phyloP scores from a whole-genome alignment of 2,888 invertebrate genomes.

The Timema cristinae region DNA sequence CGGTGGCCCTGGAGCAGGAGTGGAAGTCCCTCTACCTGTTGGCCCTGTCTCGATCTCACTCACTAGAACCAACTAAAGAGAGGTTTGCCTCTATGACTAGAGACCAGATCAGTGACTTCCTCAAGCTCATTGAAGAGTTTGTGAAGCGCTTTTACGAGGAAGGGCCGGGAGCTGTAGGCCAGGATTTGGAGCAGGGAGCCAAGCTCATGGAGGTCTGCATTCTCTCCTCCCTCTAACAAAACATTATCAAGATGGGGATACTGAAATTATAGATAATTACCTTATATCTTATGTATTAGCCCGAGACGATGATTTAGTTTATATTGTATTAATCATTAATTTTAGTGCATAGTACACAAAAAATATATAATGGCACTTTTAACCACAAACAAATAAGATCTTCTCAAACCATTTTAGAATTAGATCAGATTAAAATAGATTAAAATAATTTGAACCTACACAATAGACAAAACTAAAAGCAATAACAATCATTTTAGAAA shows the following conservation, averaged over 20 bases:
- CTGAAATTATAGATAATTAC: too few species aligned
- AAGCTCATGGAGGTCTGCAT: conserved; percentile 58
- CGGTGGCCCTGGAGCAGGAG: conserved; percentile 58
- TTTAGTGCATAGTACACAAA: too few species aligned
- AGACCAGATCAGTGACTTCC: conserved; percentile 67
- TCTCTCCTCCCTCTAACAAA: neutral
- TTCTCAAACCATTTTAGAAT: too few species aligned
- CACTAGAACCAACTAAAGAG: conserved; percentile 75
- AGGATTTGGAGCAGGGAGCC: conserved; percentile 70
- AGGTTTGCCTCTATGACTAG: conserved; percentile 80
- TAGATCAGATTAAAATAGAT: too few species aligned
- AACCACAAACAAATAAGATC: too few species aligned
- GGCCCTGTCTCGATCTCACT: conserved; percentile 63
- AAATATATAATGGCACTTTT: too few species aligned
- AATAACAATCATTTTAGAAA: too few species aligned
- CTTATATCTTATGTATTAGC: too few species aligned
- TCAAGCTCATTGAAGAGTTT: conserved; percentile 58
- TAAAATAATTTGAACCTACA: too few species aligned
- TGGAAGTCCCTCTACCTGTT: conserved; percentile 68
- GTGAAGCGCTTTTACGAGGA: conserved; percentile 66
- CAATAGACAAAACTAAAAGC: too few species aligned
- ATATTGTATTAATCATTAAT: too few species aligned
- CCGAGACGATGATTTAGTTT: too few species aligned
- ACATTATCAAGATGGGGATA: neutral
- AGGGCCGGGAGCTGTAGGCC: conserved; percentile 77